Evolutionary conservation across 2,797 vertebrate genomes (phyloP).

Genomic region (Sebastes umbrosus): DNA sequence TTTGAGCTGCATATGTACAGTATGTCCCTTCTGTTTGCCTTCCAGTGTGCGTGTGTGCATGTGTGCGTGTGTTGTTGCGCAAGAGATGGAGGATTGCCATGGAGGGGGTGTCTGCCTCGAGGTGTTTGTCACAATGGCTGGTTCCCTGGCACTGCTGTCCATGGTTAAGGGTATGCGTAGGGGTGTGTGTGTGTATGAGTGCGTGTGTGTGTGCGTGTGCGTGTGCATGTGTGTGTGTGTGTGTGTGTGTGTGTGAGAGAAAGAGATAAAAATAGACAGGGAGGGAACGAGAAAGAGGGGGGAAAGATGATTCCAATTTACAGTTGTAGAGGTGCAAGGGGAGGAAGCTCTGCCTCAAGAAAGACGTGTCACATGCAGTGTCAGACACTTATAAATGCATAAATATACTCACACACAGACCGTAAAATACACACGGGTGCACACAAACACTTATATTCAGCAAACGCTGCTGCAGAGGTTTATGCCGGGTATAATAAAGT

Average conservation of each 20-base stretch:
- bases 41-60: background rate
- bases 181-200: background rate
- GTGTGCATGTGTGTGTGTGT: background rate
- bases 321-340: slow-evolving; percentile 17
- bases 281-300: background rate
- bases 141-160: slow-evolving; percentile 50
- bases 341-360: slow-evolving; percentile 3
- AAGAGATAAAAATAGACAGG: slow-evolving; percentile 30
- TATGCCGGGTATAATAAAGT: slow-evolving; percentile 1
- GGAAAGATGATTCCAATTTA: slow-evolving; percentile 29
- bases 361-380: slow-evolving; percentile 22
- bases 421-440: background rate
- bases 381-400: slow-evolving; percentile 11
- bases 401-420: background rate
- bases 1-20: slow-evolving; percentile 19
- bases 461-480: background rate
- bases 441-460: background rate
- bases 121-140: slow-evolving; percentile 63
- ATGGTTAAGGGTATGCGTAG: slow-evolving; percentile 14
- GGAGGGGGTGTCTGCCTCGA: slow-evolving; percentile 56
- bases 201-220: background rate
- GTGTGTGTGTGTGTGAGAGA: background rate
- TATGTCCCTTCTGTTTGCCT: slow-evolving; percentile 26
- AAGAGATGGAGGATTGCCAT: slow-evolving; percentile 57
- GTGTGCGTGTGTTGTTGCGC: slow-evolving; percentile 18